Conservation (phyloP, 2,888 invertebrate species). For the Pheosia gnoma region DNA sequence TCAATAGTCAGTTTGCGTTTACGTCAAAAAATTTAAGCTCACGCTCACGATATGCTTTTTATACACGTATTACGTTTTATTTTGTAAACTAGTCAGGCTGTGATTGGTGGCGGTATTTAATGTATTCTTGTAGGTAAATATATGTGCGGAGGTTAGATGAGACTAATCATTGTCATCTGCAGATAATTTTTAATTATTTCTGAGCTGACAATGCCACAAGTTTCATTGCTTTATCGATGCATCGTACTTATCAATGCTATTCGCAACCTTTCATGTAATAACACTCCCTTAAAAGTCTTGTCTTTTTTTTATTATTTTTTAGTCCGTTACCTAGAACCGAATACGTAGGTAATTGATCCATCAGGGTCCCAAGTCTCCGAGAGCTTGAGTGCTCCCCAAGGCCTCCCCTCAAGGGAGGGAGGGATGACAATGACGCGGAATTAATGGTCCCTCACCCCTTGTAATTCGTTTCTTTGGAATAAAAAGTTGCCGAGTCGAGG, state of each 20-base stretch:
- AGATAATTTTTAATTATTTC: too few species aligned
- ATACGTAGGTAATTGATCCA: constrained; percentile 42
- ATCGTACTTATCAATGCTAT: too few species aligned
- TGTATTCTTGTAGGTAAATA: neutral
- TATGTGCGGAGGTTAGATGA: neutral
- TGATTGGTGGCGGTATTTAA: neutral
- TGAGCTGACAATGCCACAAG: too few species aligned
- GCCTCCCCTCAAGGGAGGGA: constrained; percentile 17
- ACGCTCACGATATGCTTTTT: neutral
- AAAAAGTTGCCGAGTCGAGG: constrained; percentile 33
- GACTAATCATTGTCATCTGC: neutral
- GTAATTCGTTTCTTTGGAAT: constrained; percentile 45
- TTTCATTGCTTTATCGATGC: too few species aligned
- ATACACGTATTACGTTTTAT: neutral
- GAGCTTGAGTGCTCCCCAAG: constrained; percentile 29
- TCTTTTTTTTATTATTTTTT: neutral
- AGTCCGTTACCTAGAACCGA: neutral
- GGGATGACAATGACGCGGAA: constrained; percentile 47
- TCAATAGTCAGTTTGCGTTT: constrained; percentile 10
- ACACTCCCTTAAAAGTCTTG: neutral
- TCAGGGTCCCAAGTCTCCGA: constrained; percentile 33
- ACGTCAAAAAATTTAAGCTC: neutral
- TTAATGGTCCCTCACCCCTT: constrained; percentile 51
- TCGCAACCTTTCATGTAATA: too few species aligned
- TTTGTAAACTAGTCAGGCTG: neutral